Conservation (phyloP, 2,797 vertebrate genomes). For the Etheostoma perlongum region DNA sequence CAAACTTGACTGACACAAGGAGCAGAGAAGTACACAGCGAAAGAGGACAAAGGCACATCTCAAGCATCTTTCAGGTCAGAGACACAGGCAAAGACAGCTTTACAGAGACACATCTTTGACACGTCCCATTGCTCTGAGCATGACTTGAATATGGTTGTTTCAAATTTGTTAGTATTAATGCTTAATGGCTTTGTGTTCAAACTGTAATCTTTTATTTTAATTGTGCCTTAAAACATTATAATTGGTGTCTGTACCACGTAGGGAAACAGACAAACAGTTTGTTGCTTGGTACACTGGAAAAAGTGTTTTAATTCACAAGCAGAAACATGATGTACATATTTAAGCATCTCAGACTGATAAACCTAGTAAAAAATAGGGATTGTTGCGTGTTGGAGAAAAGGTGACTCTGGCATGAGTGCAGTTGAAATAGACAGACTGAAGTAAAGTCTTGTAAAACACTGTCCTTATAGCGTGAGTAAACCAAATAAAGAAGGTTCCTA, state of each 20-base stretch:
- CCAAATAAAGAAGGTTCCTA: background rate
- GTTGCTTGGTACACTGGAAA: slow-evolving; percentile 23
- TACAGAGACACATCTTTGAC: slow-evolving; percentile 71
- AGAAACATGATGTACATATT: slow-evolving; percentile 70
- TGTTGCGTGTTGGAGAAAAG: slow-evolving; percentile 71
- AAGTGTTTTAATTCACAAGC: slow-evolving; percentile 38
- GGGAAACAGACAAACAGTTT: slow-evolving; percentile 29
- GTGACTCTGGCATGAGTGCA: slow-evolving; percentile 65
- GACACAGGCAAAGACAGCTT: slow-evolving; percentile 72
- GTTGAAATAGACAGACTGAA: slow-evolving; percentile 59
- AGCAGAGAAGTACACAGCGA: slow-evolving; percentile 78
- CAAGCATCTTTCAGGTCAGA: slow-evolving; percentile 77
- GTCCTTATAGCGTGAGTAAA: slow-evolving; percentile 28
- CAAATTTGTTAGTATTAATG: slow-evolving; percentile 34
- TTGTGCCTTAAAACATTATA: slow-evolving; percentile 8
- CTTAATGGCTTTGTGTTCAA: slow-evolving; percentile 26
- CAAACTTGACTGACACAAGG: slow-evolving; percentile 79
- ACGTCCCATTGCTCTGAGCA: slow-evolving; percentile 67
- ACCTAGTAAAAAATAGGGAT: slow-evolving; percentile 42
- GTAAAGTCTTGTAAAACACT: slow-evolving; percentile 59
- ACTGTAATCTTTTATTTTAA: slow-evolving; percentile 15
- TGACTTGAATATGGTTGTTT: slow-evolving; percentile 80
- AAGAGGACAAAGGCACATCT: slow-evolving; percentile 76
- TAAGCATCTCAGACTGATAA: slow-evolving; percentile 80
- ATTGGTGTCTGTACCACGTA: slow-evolving; percentile 8